A percentile compares a stretch with the other conserved stretches of the same genome.
Conservation (phyloP, 2,797 vertebrate genomes). For the Oryzias sinensis region DNA sequence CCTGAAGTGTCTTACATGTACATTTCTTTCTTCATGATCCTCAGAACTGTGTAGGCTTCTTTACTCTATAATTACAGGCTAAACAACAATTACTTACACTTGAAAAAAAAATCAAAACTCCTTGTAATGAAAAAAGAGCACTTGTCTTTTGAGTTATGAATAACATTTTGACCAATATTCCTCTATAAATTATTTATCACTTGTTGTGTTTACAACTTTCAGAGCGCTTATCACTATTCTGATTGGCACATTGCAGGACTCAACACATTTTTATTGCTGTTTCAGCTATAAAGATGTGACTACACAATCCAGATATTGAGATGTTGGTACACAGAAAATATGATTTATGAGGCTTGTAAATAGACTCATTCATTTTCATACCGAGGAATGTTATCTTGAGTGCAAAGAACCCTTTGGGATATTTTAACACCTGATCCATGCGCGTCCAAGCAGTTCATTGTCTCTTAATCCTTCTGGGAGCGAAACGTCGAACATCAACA, state of each 20-base stretch:
- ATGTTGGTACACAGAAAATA: not conserved
- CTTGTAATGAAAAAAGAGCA: conserved; percentile 41
- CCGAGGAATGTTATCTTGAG: not conserved
- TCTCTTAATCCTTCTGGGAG: conserved; percentile 18
- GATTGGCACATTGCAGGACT: conserved; percentile 11
- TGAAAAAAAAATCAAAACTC: not conserved
- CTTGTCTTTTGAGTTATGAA: conserved; percentile 35
- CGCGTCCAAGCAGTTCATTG: conserved; percentile 24
- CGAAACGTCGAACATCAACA: conserved; percentile 13
- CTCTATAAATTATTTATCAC: conserved; percentile 13
- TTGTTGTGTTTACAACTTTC: conserved; percentile 16
- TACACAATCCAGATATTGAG: conserved; percentile 1
- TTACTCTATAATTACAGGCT: too few relatives aligned
- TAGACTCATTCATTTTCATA: not conserved
- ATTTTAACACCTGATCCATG: conserved; percentile 6
- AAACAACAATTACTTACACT: too few relatives aligned
- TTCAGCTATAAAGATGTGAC: conserved; percentile 9
- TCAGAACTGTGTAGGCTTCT: too few relatives aligned
- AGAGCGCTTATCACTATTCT: conserved; percentile 25
- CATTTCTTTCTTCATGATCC: too few relatives aligned
- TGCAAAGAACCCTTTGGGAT: not conserved
- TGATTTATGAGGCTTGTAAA: conserved; percentile 1
- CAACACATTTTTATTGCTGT: conserved; percentile 16
- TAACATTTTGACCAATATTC: conserved; percentile 21
- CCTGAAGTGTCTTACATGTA: too few relatives aligned